These are phyloP conservation scores for Hemibagrus wyckioides DNA, from an alignment of 2,113 vertebrate genomes.

Conservation along the genomic window DNA sequence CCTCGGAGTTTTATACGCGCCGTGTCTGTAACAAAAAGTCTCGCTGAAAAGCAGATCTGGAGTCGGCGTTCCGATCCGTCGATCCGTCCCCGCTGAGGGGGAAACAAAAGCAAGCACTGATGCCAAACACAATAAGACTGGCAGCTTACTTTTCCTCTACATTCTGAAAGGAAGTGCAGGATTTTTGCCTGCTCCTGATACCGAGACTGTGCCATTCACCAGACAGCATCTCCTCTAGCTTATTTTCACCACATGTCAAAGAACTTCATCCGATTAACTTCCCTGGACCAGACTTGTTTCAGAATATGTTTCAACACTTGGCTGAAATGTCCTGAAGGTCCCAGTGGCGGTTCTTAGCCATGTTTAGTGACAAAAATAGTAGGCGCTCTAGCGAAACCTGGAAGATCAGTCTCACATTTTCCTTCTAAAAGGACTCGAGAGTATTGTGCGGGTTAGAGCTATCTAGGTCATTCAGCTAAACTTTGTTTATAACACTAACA, in stretches of 20 bases:
- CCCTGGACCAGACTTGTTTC: not conserved
- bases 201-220: not conserved
- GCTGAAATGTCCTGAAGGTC: not conserved
- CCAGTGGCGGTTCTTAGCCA: not conserved
- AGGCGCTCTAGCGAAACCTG: not conserved
- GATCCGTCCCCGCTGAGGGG: not conserved
- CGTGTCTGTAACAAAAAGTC: not conserved
- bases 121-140: conserved; percentile 32
- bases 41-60: not conserved
- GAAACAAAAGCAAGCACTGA: conserved; percentile 27
- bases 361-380: not conserved
- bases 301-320: not conserved
- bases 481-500: not conserved
- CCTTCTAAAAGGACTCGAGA: not conserved
- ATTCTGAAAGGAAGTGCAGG: too few relatives aligned
- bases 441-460: not conserved
- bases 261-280: not conserved
- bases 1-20: not conserved
- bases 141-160: conserved; percentile 15
- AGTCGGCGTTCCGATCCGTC: conserved; percentile 4
- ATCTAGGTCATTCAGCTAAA: not conserved
- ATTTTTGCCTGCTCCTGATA: not conserved
- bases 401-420: not conserved
- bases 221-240: not conserved
- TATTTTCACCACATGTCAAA: not conserved